These are phyloP conservation scores for Oxygymnocypris stewartii DNA, from an alignment of 2,113 vertebrate genomes.

Conservation along the genomic window DNA sequence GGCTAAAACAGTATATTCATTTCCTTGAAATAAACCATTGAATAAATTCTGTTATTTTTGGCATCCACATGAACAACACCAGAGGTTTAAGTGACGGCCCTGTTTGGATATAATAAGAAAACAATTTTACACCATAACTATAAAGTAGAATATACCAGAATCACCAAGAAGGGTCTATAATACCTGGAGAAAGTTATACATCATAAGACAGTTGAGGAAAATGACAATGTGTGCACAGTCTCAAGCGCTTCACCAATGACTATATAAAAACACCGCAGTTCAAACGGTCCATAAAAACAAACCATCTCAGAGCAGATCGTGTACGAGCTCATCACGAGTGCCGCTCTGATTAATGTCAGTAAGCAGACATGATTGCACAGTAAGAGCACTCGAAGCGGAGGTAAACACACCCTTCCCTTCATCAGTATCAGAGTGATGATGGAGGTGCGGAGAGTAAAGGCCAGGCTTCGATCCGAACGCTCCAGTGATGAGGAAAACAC, in stretches of 20 bases:
- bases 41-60: too few relatives aligned
- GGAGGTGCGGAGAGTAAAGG: not conserved
- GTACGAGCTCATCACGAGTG: not conserved
- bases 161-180: not conserved
- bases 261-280: not conserved
- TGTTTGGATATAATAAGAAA: not conserved
- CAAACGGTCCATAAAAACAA: not conserved
- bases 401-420: not conserved
- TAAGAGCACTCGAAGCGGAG: constrained; percentile 46
- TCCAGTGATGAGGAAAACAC: not conserved
- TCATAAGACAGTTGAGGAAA: not conserved
- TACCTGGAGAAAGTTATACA: not conserved
- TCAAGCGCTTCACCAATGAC: not conserved
- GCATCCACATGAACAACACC: too few relatives aligned
- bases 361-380: constrained; percentile 59
- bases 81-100: too few relatives aligned
- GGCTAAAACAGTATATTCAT: too few relatives aligned
- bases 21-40: too few relatives aligned
- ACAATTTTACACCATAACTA: not conserved
- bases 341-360: constrained; percentile 64
- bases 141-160: not conserved
- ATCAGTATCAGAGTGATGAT: not conserved
- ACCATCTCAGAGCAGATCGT: not conserved
- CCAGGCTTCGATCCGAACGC: not conserved
- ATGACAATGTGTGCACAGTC: not conserved